Conservation (phyloP, 2,888 invertebrate genomes). For the Nebria brevicollis region DNA sequence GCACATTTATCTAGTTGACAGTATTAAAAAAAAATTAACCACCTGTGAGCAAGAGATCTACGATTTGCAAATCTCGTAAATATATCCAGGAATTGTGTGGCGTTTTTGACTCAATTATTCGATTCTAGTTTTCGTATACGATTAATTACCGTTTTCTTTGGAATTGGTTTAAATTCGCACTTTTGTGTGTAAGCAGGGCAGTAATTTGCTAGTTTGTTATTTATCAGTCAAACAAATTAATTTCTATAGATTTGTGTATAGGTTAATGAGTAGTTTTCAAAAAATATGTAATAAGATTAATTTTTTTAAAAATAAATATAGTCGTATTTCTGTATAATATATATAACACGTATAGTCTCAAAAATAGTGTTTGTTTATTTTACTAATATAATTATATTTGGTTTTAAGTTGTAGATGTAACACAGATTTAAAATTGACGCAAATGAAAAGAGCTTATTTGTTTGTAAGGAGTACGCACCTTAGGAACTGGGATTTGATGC, state of each 20-base stretch:
- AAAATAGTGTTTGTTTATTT: background rate
- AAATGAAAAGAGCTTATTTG: background rate
- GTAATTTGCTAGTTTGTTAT: background rate
- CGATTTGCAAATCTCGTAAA: too few species aligned
- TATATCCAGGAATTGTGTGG: too few species aligned
- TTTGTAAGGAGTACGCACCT: background rate
- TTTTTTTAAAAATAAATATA: background rate
- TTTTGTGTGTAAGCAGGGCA: background rate
- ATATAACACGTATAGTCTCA: constrained; percentile 1
- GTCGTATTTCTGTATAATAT: background rate
- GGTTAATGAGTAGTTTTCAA: background rate
- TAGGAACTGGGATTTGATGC: background rate
- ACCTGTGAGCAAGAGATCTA: too few species aligned
- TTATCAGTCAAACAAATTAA: background rate
- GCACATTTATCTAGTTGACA: too few species aligned
- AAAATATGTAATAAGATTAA: background rate
- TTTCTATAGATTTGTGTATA: background rate
- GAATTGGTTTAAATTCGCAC: background rate
- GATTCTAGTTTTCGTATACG: too few species aligned
- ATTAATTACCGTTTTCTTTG: too few species aligned
- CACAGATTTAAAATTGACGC: background rate
- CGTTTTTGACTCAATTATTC: too few species aligned
- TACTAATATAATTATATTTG: background rate
- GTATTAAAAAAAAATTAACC: too few species aligned
- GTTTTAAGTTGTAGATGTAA: background rate